These are phyloP conservation scores for Coelinius sp. DNA, from an alignment of 2,888 invertebrate genomes.

Conservation along the genomic window DNA sequence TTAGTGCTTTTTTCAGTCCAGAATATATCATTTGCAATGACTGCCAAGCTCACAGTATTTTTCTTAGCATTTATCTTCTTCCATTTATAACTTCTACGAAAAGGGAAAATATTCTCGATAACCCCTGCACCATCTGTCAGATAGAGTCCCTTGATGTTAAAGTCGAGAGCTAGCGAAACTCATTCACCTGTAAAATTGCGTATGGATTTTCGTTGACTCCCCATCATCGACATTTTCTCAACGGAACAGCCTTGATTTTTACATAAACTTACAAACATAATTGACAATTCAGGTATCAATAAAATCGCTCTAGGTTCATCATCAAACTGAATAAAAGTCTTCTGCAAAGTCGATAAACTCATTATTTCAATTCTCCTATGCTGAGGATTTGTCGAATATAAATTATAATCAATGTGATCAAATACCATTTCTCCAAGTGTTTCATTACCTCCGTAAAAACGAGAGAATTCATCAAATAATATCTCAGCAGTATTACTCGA, in stretches of 20 bases:
- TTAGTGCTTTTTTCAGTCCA: no score
- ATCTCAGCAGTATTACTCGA: background rate
- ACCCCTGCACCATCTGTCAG: no score
- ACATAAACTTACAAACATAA: slow-evolving; percentile 61
- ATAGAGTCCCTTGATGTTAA: no score
- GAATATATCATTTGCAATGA: no score
- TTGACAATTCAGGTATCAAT: slow-evolving; percentile 74
- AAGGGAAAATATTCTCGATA: no score
- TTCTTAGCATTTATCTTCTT: no score
- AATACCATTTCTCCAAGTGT: slow-evolving; percentile 75
- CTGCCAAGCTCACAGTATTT: no score
- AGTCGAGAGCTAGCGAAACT: slow-evolving; percentile 74
- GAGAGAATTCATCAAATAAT: background rate
- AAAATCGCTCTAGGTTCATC: slow-evolving; percentile 79
- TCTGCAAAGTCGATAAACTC: slow-evolving; percentile 75
- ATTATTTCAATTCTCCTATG: slow-evolving; percentile 78
- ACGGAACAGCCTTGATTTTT: slow-evolving; percentile 72
- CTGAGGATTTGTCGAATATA: slow-evolving; percentile 81
- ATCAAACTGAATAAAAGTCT: slow-evolving; percentile 75
- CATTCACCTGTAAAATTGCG: slow-evolving; percentile 71
- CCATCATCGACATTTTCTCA: slow-evolving; percentile 80
- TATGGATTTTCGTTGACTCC: slow-evolving; percentile 72
- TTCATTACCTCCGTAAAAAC: slow-evolving; percentile 65
- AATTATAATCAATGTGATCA: slow-evolving; percentile 80
- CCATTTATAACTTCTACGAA: no score